A percentile compares a stretch with the other conserved stretches of the same genome.
Evolutionary conservation across 2,113 vertebrate genomes (phyloP).

Genomic region (Alethe castanea): DNA sequence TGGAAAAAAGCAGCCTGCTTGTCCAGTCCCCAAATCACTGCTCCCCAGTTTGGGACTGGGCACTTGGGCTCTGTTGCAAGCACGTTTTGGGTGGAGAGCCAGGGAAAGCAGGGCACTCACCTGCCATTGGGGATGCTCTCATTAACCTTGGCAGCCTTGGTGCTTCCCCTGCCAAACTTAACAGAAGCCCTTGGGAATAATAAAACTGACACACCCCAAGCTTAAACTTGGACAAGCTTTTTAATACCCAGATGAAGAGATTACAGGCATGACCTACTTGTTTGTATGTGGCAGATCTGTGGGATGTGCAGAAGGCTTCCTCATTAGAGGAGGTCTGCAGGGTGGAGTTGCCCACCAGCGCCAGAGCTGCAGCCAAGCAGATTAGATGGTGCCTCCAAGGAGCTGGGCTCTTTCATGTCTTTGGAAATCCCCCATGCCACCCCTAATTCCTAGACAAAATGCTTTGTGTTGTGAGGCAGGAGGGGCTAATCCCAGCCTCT

Average conservation of each 20-base stretch:
- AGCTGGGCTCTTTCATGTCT: neutral
- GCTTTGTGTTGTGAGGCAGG: neutral
- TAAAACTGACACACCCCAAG: constrained; percentile 44
- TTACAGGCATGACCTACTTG: constrained; percentile 65
- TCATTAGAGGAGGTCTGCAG: neutral
- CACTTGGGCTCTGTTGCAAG: neutral
- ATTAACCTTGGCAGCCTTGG: neutral
- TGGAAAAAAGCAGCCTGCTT: neutral
- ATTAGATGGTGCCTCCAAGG: neutral
- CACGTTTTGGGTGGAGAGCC: neutral
- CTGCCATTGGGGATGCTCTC: neutral
- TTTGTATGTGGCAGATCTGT: neutral
- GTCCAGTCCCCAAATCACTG: neutral
- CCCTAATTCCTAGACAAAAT: neutral
- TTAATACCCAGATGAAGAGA: constrained; percentile 56
- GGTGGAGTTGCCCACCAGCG: neutral
- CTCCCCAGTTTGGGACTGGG: neutral
- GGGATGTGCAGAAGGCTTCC: constrained; percentile 31
- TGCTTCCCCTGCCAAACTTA: neutral
- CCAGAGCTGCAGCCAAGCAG: neutral
- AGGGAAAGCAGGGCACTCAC: neutral
- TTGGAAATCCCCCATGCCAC: neutral
- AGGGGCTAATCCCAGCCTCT: neutral
- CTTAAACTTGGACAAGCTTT: constrained; percentile 60
- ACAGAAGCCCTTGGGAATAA: neutral